A percentile compares a stretch with the other conserved stretches of the same genome.
These are phyloP conservation scores for Epirrhoe tristata DNA, from an alignment of 2,888 invertebrate genomes.

Conservation along the genomic window DNA sequence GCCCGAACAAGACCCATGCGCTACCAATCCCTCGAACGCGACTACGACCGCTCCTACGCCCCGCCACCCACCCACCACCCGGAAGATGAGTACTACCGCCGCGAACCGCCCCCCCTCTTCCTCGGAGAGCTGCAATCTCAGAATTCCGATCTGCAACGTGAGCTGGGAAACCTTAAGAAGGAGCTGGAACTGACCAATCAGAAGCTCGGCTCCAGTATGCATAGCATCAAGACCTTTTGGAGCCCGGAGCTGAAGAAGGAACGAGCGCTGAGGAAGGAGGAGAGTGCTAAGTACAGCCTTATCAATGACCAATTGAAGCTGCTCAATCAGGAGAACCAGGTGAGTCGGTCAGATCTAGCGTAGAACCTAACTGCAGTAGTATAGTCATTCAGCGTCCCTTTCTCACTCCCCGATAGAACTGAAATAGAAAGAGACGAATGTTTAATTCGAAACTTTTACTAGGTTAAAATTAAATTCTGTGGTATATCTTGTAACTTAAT, in stretches of 20 bases:
- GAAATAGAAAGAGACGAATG: slow-evolving; percentile 7
- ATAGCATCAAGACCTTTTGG: slow-evolving; percentile 99
- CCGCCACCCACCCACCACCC: slow-evolving; percentile 90
- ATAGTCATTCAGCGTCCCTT: background rate
- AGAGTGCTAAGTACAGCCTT: slow-evolving; percentile 98
- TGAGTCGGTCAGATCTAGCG: slow-evolving; percentile 67
- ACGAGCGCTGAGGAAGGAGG: slow-evolving; percentile 97
- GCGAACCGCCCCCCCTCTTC: slow-evolving; percentile 88
- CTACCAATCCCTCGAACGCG: slow-evolving; percentile 92
- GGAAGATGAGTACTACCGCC: slow-evolving; percentile 86
- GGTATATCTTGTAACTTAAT: background rate
- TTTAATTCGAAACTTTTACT: background rate
- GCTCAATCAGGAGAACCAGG: slow-evolving; percentile 98
- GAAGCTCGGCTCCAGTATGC: slow-evolving; percentile 99
- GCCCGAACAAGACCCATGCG: slow-evolving; percentile 91
- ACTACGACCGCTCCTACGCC: slow-evolving; percentile 94
- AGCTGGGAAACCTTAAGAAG: slow-evolving; percentile 94
- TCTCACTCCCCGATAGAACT: background rate
- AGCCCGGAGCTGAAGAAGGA: slow-evolving; percentile 99
- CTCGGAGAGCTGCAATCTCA: slow-evolving; percentile 96
- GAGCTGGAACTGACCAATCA: slow-evolving; percentile 98
- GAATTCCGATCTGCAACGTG: slow-evolving; percentile 97
- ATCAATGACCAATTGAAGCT: slow-evolving; percentile 98
- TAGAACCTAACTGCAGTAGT: background rate
- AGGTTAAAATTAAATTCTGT: background rate